Percentiles rank a stretch among this genome's conserved stretches.
phyloP scores from a whole-genome alignment of 1,140 invertebrate genomes.

The Drosophila bocqueti region DNA sequence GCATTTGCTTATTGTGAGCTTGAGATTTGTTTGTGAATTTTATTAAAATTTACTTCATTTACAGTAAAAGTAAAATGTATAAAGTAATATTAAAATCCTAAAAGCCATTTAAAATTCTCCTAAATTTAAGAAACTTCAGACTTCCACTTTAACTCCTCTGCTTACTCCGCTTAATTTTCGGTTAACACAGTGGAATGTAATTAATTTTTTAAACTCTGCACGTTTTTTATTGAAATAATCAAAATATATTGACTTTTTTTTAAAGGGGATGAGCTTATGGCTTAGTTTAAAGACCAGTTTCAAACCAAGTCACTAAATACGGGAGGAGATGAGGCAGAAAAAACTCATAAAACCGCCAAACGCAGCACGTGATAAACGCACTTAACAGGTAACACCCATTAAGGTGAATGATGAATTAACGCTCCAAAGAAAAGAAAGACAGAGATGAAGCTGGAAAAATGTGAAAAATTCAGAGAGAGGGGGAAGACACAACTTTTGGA shows the following conservation, averaged over 20 bases:
- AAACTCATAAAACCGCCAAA: conserved; percentile 45
- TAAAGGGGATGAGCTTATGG: too few species aligned
- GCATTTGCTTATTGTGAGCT: conserved; percentile 24
- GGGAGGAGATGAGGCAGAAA: neutral
- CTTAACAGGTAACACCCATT: conserved; percentile 76
- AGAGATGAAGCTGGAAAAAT: neutral
- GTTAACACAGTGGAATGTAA: conserved; percentile 10
- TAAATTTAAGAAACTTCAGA: conserved; percentile 1
- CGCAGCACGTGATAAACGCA: conserved; percentile 76
- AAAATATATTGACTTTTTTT: conserved; percentile 57
- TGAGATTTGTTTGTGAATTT: conserved; percentile 23
- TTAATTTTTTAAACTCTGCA: conserved; percentile 43
- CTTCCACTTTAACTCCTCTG: neutral
- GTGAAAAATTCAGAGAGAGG: conserved; percentile 1
- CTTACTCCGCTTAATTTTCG: neutral
- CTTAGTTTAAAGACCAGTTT: conserved; percentile 19
- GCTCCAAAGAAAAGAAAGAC: neutral
- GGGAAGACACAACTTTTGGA: neutral
- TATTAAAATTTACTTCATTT: too few species aligned
- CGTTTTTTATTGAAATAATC: conserved; percentile 66
- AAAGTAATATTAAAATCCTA: neutral
- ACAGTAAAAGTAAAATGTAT: neutral
- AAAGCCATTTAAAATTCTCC: neutral
- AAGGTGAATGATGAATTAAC: conserved; percentile 67
- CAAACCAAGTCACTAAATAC: conserved; percentile 4